Evolutionary conservation across 2,113 vertebrate species (phyloP), one percentile per base, ranked within the genome.

Genomic region (Ceyx melanurus): DNA sequence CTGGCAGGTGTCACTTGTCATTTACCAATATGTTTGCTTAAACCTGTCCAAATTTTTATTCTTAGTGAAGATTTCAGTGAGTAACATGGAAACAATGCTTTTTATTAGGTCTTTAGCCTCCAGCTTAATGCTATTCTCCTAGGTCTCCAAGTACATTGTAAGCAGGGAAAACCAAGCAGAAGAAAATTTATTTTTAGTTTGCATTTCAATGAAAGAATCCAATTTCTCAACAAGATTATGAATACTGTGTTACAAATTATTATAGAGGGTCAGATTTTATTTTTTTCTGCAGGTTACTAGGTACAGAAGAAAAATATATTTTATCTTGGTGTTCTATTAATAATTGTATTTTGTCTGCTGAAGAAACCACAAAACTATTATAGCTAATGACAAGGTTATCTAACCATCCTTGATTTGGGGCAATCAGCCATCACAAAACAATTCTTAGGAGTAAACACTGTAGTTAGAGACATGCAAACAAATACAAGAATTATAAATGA

Each of bases 391-490:
- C 5, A 70, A 96, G 95, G 73, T 97, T 96, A 96, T 96, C 92
- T 96, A 86, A 50, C 91, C 72, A 92, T 89, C 60, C 88, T 94
- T 96, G 95, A 94, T 96, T 93, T 97, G 91, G 93, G 89, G 90
- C 95, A 96, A 95, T 95, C 96, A 96, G 82, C 90, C 92, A 97
- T 95, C 61, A 95, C 94, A 96, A 93, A 97, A 94, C 92, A 96
- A 96, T 96, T 94, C 93, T 88, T 96, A 79, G 68, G 95, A 96
- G 95, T 94, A 97, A 98, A 96, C 88, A 92, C 95, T 66, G 25
- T 72, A 94, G 95, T 84, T 90, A 95, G 77, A 97, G 50, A 90
- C 82, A 78, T 88, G 88, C 80, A 97, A 96, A 97, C 92, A 97
- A 95, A 95, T 79, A 77, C 70, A 65, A 81, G 79, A 96, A 95